Evolutionary conservation across 2,888 invertebrate genomes (phyloP), one percentile per base, ranked within the genome.

Genomic region (Parelbella ahira): DNA sequence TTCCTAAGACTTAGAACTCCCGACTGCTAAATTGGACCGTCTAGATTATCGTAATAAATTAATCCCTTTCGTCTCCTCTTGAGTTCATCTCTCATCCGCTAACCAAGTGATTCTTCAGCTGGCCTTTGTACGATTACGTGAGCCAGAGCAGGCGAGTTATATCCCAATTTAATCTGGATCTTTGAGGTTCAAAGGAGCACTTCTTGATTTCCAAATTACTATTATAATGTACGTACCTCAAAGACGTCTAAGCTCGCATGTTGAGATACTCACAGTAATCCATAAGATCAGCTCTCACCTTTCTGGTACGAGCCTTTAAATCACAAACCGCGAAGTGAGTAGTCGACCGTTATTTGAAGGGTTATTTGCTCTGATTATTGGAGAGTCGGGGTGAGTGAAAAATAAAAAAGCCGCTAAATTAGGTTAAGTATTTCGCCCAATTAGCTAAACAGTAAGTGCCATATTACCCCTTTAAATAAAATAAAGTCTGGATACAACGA

Each of bases 301-400:
- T 29, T 28, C 6, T 13, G 28, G 10, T 6, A 2, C 9, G 15
- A 23, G 13, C 34, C 12, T 24, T 34, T 15, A 9, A 1, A 11
- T 30, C 19, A 30, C 19, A 13, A 20, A 9, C 8, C 32, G 10
- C 7, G 7, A 5, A 32, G 1, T 32, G 8, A 38, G 15, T 29
- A 3, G 15, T 7, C 29, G 3, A 15, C 9, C 8, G 15, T 9
- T 23, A 20, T n/a, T 23, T 13, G 12, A 30, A 7, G 30, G 29
- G 13, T 13, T 23, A 23, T 29, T 38, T 24, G 21, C 28, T 13
- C 12, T 29, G 29, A 38, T 7, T 30, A 18, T 1, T 13, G 4
- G 9, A 9, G 7, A 15, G 9, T 29, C 29, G 15, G 15, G 15
- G 29, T 1, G 12, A 10, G n/a, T 8, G 9, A 15, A 8, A 29